Conservation (phyloP, 2,888 invertebrate species). For the Scaptomyza polygonia region DNA sequence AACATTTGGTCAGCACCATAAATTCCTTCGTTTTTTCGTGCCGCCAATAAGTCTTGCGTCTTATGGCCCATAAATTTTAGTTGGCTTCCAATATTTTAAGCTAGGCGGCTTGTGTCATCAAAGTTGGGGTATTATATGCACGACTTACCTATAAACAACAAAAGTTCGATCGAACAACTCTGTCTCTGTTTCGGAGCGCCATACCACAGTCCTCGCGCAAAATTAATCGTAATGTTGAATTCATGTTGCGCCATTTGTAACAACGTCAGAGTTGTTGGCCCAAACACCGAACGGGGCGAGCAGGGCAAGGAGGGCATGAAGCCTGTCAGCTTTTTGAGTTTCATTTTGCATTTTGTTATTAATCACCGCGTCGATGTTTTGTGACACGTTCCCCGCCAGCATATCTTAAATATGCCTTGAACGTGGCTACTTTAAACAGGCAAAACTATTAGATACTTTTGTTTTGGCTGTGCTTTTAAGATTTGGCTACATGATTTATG, state of each 20-base stretch:
- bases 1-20: slow-evolving; percentile 47
- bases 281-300: background rate
- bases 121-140: slow-evolving; percentile 63
- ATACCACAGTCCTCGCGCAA: slow-evolving; percentile 8
- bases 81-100: slow-evolving; percentile 50
- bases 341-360: slow-evolving; percentile 64
- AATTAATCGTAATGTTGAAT: slow-evolving; percentile 71
- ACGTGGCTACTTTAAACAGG: slow-evolving; percentile 65
- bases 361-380: slow-evolving; percentile 65
- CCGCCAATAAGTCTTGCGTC: slow-evolving; percentile 72
- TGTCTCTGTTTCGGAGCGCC: slow-evolving; percentile 26
- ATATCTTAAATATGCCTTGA: slow-evolving; percentile 51
- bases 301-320: background rate
- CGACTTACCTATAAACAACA: slow-evolving; percentile 37
- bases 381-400: slow-evolving; percentile 56
- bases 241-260: slow-evolving; percentile 78
- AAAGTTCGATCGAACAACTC: slow-evolving; percentile 13
- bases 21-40: slow-evolving; percentile 49
- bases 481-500: slow-evolving; percentile 74
- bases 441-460: slow-evolving; percentile 76
- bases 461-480: slow-evolving; percentile 66
- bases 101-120: slow-evolving; percentile 68
- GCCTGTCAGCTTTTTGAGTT: slow-evolving; percentile 65
- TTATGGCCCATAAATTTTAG: slow-evolving; percentile 64
- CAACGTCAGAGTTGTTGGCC: slow-evolving; percentile 47